These are phyloP conservation scores for Phorcus lineatus DNA, from an alignment of 2,888 invertebrate species.

Conservation along the genomic window DNA sequence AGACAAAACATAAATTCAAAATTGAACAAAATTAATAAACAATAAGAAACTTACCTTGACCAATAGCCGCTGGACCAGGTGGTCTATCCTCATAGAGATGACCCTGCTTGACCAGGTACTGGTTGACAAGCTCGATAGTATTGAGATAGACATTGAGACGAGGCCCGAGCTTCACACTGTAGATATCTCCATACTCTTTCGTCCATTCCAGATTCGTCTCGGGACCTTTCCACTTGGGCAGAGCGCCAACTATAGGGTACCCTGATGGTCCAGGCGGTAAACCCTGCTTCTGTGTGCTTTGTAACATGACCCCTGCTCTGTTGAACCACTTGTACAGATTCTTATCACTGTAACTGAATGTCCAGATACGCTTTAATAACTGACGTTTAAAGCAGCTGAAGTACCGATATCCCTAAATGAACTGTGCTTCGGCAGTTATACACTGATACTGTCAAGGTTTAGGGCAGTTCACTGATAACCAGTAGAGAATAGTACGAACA, in stretches of 20 bases:
- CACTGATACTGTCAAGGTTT: too few species aligned
- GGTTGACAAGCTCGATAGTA: constrained; percentile 36
- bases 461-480: too few species aligned
- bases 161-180: constrained; percentile 37
- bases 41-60: constrained; percentile 31
- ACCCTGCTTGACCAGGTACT: constrained; percentile 35
- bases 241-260: constrained; percentile 34
- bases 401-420: too few species aligned
- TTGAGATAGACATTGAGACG: constrained; percentile 44
- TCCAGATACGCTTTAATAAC: too few species aligned
- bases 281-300: background rate
- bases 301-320: too few species aligned
- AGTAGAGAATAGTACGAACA: too few species aligned
- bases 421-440: too few species aligned
- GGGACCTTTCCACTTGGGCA: constrained; percentile 40
- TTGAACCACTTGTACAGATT: too few species aligned
- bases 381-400: too few species aligned
- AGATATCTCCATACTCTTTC: constrained; percentile 37
- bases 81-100: constrained; percentile 39
- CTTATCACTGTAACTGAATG: too few species aligned
- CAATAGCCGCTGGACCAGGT: constrained; percentile 39
- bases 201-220: constrained; percentile 42
- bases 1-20: too few species aligned
- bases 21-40: background rate
- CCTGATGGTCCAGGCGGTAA: constrained; percentile 38